Percentiles rank a stretch among this genome's conserved stretches.
Evolutionary conservation across 1,140 invertebrate genomes (phyloP).

Genomic region (Maconellicoccus hirsutus): DNA sequence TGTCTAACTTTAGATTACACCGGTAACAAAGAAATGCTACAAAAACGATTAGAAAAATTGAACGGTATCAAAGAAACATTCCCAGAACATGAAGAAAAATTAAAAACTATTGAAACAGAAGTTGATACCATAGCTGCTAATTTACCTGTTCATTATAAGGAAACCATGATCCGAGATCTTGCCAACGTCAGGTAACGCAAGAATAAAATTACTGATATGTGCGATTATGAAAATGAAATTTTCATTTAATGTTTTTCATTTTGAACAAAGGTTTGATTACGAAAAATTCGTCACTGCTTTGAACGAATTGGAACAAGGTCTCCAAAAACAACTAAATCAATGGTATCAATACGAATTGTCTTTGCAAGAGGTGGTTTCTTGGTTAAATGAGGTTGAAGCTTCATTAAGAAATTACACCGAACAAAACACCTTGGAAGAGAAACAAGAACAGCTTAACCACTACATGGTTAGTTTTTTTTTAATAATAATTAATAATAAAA

Average conservation of each 20-base stretch:
- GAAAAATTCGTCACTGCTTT: slow-evolving; percentile 68
- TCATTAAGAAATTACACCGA: slow-evolving; percentile 74
- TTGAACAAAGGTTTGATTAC: slow-evolving; percentile 48
- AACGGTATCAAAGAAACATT: slow-evolving; percentile 63
- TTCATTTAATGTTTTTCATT: not conserved
- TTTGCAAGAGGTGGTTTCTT: slow-evolving; percentile 65
- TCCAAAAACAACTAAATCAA: slow-evolving; percentile 75
- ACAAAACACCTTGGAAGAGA: slow-evolving; percentile 77
- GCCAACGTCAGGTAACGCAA: slow-evolving; percentile 49
- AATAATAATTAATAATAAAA: not conserved
- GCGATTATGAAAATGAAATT: too few species aligned
- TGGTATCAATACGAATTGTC: slow-evolving; percentile 84
- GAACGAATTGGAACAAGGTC: slow-evolving; percentile 57
- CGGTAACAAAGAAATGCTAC: slow-evolving; percentile 63
- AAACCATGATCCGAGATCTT: slow-evolving; percentile 66
- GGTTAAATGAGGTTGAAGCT: slow-evolving; percentile 77
- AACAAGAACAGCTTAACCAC: slow-evolving; percentile 75
- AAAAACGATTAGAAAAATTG: slow-evolving; percentile 59
- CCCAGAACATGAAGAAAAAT: slow-evolving; percentile 55
- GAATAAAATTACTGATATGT: too few species aligned
- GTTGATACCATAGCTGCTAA: slow-evolving; percentile 49
- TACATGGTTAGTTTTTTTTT: slow-evolving; percentile 61
- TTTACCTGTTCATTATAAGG: slow-evolving; percentile 60
- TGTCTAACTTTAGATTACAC: slow-evolving; percentile 50
- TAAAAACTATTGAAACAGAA: slow-evolving; percentile 55